phyloP scores from a whole-genome alignment of 2,888 invertebrate species.

The Dolichomitus sp. region DNA sequence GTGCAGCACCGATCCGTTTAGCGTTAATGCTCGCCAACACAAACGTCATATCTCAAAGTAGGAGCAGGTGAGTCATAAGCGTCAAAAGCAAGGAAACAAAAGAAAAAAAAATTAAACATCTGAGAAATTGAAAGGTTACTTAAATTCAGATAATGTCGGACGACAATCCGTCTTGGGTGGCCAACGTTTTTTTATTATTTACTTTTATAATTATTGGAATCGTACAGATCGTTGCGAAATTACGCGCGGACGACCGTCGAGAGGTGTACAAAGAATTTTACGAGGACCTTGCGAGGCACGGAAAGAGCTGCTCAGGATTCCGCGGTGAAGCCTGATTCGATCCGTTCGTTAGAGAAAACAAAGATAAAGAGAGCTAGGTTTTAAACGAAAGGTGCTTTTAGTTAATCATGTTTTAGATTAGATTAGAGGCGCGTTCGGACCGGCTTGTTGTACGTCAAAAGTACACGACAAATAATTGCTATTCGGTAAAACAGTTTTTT shows the following conservation, averaged over 20 bases:
- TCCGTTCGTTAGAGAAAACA: constrained; percentile 35
- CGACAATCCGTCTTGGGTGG: constrained; percentile 77
- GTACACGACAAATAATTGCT: constrained; percentile 14
- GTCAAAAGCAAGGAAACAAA: constrained; percentile 42
- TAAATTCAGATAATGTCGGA: constrained; percentile 68
- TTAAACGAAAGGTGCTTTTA: constrained; percentile 79
- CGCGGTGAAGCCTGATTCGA: constrained; percentile 49
- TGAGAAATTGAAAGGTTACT: constrained; percentile 68
- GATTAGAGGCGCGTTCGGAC: constrained; percentile 71
- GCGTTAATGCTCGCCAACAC: constrained; percentile 53
- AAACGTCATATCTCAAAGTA: constrained; percentile 68
- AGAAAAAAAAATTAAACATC: constrained; percentile 24
- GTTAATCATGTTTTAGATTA: constrained; percentile 80
- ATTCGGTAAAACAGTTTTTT: constrained; percentile 63
- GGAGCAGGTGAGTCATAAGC: constrained; percentile 23
- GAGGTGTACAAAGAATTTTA: constrained; percentile 5
- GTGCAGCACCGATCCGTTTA: constrained; percentile 55
- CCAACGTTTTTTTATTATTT: constrained; percentile 71
- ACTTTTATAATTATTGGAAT: constrained; percentile 46
- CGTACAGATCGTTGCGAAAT: constrained; percentile 34
- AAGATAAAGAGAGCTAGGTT: constrained; percentile 68
- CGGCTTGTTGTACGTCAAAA: constrained; percentile 56
- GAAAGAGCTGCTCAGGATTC: constrained; percentile 39
- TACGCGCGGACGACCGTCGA: constrained; percentile 10
- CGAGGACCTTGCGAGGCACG: constrained; percentile 19